Conservation (phyloP, 1,140 invertebrate genomes). For the Mizuhopecten yessoensis region DNA sequence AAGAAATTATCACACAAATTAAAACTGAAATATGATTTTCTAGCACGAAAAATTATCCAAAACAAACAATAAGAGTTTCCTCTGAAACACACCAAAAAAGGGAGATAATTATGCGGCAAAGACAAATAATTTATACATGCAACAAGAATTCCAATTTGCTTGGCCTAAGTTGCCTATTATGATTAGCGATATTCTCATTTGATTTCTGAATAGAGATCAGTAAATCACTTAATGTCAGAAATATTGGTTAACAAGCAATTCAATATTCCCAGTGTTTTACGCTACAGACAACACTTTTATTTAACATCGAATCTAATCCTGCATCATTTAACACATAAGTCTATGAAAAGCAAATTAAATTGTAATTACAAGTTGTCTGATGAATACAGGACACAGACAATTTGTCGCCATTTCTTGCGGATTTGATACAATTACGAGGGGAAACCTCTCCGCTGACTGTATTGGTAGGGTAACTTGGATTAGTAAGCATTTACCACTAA, state of each 20-base stretch:
- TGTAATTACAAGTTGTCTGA: constrained; percentile 8
- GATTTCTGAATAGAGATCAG: background rate
- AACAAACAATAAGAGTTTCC: too few species aligned
- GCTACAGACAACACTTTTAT: background rate
- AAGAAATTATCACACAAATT: too few species aligned
- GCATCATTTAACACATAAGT: background rate
- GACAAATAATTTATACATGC: too few species aligned
- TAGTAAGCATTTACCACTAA: background rate
- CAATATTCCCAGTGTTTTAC: background rate
- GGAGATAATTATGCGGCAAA: too few species aligned
- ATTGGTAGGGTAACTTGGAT: background rate
- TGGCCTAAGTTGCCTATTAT: background rate
- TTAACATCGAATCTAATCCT: background rate
- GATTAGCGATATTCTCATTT: background rate
- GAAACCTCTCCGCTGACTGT: background rate
- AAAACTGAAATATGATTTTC: too few species aligned
- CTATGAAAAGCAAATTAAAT: constrained; percentile 28
- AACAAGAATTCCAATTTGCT: background rate
- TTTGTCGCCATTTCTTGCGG: background rate
- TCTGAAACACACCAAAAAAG: too few species aligned
- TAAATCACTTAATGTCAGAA: constrained; percentile 28
- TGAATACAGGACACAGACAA: background rate
- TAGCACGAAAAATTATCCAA: too few species aligned
- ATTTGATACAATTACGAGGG: background rate
- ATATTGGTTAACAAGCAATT: background rate